Evolutionary conservation across 2,113 vertebrate genomes (phyloP).

Genomic region (Amazona guildingii): DNA sequence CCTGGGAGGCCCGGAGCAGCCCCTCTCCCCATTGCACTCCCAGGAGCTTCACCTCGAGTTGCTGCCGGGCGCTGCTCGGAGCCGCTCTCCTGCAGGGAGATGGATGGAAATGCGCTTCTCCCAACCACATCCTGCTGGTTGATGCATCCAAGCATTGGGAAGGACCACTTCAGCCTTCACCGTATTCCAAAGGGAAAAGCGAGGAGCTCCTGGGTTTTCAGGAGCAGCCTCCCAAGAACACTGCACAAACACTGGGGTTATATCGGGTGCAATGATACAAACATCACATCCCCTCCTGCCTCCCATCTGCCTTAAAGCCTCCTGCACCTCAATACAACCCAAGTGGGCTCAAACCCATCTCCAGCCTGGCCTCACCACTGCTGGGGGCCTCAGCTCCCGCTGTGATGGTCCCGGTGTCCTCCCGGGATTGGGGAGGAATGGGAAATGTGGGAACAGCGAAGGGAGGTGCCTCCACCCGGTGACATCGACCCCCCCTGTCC

Average conservation of each 20-base stretch:
- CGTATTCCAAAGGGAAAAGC: fast-evolving
- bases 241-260: neutral
- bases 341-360: neutral
- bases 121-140: neutral
- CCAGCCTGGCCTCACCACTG: neutral
- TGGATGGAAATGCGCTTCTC: conserved; percentile 4
- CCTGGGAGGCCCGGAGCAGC: neutral
- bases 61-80: neutral
- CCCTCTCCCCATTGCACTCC: neutral
- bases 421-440: neutral
- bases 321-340: neutral
- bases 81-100: neutral
- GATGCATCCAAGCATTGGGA: neutral
- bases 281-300: neutral
- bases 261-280: no score
- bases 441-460: fast-evolving
- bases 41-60: neutral
- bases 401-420: neutral
- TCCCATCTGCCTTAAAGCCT: neutral
- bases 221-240: neutral
- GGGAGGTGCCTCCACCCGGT: fast-evolving
- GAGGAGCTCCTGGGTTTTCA: neutral
- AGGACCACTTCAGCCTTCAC: neutral
- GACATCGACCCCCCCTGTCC: neutral
- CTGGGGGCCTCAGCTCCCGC: neutral